Base-by-base conservation (phyloP, 2,888 invertebrate species). In the Parnassius mnemosyne region DNA sequence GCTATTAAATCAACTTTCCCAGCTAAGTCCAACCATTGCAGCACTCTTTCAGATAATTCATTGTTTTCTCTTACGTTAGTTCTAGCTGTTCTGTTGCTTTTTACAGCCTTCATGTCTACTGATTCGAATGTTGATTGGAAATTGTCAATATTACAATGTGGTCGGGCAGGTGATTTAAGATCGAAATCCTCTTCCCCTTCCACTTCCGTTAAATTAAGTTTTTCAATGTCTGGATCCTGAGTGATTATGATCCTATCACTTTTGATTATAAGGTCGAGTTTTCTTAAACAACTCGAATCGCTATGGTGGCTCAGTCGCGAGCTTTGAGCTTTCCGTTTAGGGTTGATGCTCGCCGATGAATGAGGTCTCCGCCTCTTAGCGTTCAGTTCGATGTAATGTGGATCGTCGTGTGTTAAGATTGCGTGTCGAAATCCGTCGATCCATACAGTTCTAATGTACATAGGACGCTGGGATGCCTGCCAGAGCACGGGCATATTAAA, bases 11-110 rank as follows among this genome's bases (percentile, higher is more conserved):
- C 88, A 3, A 92, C 88, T 73, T 93, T 93, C 0, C 94, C 95
- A 0, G 96, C 95, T 61, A 96, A 84, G 77, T 96, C 96, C 68
- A 96, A 76, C 96, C 96, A 96, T 71, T 95, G 94, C 3, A 96
- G 83, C 0, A 96, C 96, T 60, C 96, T 91, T 65, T 96, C 95
- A 0, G 96, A 92, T 20, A 92, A 71, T n/a, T 89, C 90, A 0
- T 82, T 88, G 66, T 80, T 85, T 56, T 85, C 85, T 63, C 83
- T 81, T 0, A 69, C 72, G 2, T 90, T 89, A 1, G 70, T 70
- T 57, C 88, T 77, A 9, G 83, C 76, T 0, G 90, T 89, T 66
- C 89, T 79, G 66, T 88, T 89, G n/a, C 76, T 77, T 69, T 79
- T 81, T 41, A 83, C 71, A 56, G 81, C 77, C 69, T 76, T 87